Evolutionary conservation across 1,140 invertebrate species (phyloP).

Genomic region (Branchinecta lindahli): DNA sequence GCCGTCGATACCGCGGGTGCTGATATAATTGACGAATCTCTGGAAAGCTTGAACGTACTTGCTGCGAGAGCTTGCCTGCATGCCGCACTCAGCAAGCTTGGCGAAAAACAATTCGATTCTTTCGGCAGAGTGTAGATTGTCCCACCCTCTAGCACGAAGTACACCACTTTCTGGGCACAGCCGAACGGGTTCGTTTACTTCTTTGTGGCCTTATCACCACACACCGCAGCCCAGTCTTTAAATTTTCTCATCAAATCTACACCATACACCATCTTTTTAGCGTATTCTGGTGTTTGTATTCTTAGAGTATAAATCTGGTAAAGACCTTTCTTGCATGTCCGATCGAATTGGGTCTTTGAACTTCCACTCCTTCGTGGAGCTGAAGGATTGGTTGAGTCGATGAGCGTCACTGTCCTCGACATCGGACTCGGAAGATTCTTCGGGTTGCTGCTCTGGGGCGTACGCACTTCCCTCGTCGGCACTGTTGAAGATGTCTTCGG

Average conservation of each 20-base stretch:
- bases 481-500: conserved; percentile 1
- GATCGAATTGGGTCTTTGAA: too few species aligned
- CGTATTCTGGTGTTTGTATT: not conserved
- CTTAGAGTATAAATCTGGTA: not conserved
- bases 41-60: conserved; percentile 2
- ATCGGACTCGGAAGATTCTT: not conserved
- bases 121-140: not conserved
- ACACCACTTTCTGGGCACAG: not conserved
- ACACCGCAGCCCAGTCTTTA: not conserved
- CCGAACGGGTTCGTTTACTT: not conserved
- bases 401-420: too few species aligned
- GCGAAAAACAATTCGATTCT: not conserved
- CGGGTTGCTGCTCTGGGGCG: not conserved
- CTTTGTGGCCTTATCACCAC: not conserved
- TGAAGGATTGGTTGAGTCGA: too few species aligned
- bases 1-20: not conserved
- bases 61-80: not conserved
- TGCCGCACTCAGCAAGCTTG: not conserved
- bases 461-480: not conserved
- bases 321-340: too few species aligned
- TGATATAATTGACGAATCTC: conserved; percentile 5
- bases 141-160: conserved; percentile 7
- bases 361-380: too few species aligned
- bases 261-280: not conserved
- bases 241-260: not conserved